A percentile compares a stretch with the other conserved stretches of the same genome.
Evolutionary conservation across 2,113 vertebrate genomes (phyloP).

Genomic region (Dipodomys merriami): DNA sequence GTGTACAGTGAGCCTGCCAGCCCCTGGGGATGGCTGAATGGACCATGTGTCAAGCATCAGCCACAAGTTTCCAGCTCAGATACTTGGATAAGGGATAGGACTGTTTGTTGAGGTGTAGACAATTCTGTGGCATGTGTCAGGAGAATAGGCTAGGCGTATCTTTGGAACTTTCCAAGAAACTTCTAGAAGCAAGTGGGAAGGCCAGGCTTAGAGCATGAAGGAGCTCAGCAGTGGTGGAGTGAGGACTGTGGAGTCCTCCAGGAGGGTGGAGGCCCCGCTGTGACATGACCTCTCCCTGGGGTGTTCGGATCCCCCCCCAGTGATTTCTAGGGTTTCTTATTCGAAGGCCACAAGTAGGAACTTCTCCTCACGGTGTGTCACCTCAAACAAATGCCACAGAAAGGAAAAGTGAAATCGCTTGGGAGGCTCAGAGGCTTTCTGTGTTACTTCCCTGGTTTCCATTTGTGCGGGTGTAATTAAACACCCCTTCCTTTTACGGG

Average conservation of each 20-base stretch:
- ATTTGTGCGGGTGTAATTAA: constrained; percentile 48
- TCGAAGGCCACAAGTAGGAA: constrained; percentile 51
- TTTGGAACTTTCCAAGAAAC: not conserved
- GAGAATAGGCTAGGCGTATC: not conserved
- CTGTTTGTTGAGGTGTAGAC: not conserved
- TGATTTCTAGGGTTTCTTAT: constrained; percentile 68
- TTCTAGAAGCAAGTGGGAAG: not conserved
- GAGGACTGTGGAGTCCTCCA: accelerated
- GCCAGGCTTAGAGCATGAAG: not conserved
- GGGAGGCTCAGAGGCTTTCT: not conserved
- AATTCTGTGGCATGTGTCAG: not conserved
- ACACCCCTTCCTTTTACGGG: constrained; percentile 24
- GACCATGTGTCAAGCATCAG: not conserved
- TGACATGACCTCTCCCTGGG: not conserved
- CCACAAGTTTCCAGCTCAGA: not conserved
- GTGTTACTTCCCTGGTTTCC: constrained; percentile 51
- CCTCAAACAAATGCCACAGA: constrained; percentile 58
- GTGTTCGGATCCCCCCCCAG: too few relatives aligned
- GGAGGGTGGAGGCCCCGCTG: not conserved
- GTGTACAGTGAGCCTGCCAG: not conserved
- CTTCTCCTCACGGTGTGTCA: constrained; percentile 11
- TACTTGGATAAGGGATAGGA: not conserved
- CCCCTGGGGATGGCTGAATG: not conserved
- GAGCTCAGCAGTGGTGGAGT: not conserved
- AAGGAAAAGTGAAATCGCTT: constrained; percentile 67